These are phyloP conservation scores for Neopipo cinnamomea DNA, from an alignment of 2,113 vertebrate genomes.

Conservation along the genomic window DNA sequence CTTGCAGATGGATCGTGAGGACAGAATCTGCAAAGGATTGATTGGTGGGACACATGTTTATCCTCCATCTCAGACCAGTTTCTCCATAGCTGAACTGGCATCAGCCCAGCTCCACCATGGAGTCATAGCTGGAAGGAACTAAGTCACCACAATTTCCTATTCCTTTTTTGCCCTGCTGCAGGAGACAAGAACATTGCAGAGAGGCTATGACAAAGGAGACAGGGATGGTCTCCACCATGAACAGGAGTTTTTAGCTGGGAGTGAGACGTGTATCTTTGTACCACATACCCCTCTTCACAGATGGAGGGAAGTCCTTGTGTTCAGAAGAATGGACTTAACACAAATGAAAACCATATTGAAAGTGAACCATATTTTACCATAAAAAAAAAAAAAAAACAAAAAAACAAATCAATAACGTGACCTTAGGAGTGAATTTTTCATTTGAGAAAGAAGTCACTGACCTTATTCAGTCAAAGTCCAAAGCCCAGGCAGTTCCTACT, in stretches of 20 bases:
- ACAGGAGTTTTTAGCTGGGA: not conserved
- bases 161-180: not conserved
- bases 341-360: not conserved
- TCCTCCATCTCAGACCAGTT: not conserved
- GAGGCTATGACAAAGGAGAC: not conserved
- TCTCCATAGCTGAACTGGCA: not conserved
- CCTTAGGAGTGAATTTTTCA: not conserved
- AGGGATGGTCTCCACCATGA: not conserved
- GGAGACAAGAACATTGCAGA: not conserved
- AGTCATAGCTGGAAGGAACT: not conserved
- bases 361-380: not conserved
- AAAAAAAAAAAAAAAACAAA: not conserved
- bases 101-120: fast-evolving
- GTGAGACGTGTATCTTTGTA: fast-evolving
- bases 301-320: not conserved
- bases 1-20: not conserved
- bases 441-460: not conserved
- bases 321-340: not conserved
- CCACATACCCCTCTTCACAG: not conserved
- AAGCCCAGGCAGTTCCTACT: not conserved
- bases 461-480: not conserved
- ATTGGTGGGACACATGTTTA: no score
- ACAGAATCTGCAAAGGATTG: not conserved
- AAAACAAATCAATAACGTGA: not conserved
- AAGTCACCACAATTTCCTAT: not conserved